Evolutionary conservation across 92 coral and sea anemone genomes (phyloP), one percentile per base, ranked within the genome.

Genomic region (Actinernus sp.): DNA sequence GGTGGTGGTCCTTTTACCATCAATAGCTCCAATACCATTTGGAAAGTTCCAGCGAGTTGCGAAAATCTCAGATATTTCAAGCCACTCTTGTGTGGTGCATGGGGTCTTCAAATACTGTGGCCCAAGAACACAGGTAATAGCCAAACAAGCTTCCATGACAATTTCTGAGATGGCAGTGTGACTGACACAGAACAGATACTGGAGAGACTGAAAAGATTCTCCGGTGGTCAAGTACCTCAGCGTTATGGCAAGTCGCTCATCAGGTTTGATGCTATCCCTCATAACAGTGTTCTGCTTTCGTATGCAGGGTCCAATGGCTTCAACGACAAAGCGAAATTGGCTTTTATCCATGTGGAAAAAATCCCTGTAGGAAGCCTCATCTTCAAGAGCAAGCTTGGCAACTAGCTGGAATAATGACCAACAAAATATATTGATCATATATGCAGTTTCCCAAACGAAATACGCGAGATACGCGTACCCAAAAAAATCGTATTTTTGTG

Each of bases 21-120:
- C 84, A 13, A 65, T 59, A 10, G 84, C 84, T 26, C 76, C 84
- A 23, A 77, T 65, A 20, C 84, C 76, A 66, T 78, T 78, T 8
- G 77, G 77, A 39, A 66, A 78, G 49, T 78, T 78, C 84, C 54
- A 62, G 13, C 51, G 34, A 4, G 12, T 14, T 14, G 10, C 52
- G 39, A 60, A 34, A 21, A 14, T 19, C 13, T 0, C 9, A 22
- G 51, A 27, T 24, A 60, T 25, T 60, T 9, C 33, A 17, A 33
- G 11, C 65, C 76, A 68, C 24, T 44, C 52, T 18, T 68, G 51
- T 11, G n/a, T 7, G 6, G 65, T 17, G 10, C 10, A 30, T 2
- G 76, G 78, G 2, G 41, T 23, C 32, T 70, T 70, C 6, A 55
- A 38, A 23, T 20, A 18, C 25, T 24, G 40, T 23, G 31, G 14